Conservation (phyloP, 2,797 vertebrate species). For the Neostethus bicornis region DNA sequence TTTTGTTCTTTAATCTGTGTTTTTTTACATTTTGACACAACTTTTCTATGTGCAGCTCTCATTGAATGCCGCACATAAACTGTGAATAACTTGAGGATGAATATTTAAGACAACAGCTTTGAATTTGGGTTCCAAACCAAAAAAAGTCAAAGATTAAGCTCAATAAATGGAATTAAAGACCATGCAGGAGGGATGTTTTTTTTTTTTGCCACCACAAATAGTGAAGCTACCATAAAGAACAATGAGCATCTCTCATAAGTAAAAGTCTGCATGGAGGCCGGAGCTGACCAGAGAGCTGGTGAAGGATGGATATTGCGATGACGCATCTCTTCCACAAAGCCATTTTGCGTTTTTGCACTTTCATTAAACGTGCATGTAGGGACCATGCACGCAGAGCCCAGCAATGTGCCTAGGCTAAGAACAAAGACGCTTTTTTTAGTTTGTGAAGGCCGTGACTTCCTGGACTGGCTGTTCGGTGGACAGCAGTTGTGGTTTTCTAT, state of each 20-base stretch:
- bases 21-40: too few relatives aligned
- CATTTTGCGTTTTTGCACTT: constrained; percentile 39
- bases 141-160: too few relatives aligned
- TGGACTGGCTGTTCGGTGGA: constrained; percentile 51
- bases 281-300: neutral
- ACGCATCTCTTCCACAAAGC: constrained; percentile 40
- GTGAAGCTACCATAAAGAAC: neutral
- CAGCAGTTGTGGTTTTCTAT: constrained; percentile 60
- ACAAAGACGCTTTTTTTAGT: constrained; percentile 63
- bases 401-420: constrained; percentile 23
- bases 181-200: too few relatives aligned
- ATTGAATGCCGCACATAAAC: too few relatives aligned
- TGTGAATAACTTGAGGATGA: too few relatives aligned
- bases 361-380: constrained; percentile 30
- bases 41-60: too few relatives aligned
- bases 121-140: too few relatives aligned
- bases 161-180: too few relatives aligned
- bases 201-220: neutral
- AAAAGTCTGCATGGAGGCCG: neutral
- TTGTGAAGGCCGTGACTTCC: constrained; percentile 34
- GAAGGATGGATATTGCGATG: constrained; percentile 17
- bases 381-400: constrained; percentile 40
- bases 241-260: neutral
- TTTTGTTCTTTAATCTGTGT: too few relatives aligned
- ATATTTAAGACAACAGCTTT: too few relatives aligned